Evolutionary conservation across 2,888 invertebrate species (phyloP), one percentile per base, ranked within the genome.

Genomic region (Trissolcus japonicus): DNA sequence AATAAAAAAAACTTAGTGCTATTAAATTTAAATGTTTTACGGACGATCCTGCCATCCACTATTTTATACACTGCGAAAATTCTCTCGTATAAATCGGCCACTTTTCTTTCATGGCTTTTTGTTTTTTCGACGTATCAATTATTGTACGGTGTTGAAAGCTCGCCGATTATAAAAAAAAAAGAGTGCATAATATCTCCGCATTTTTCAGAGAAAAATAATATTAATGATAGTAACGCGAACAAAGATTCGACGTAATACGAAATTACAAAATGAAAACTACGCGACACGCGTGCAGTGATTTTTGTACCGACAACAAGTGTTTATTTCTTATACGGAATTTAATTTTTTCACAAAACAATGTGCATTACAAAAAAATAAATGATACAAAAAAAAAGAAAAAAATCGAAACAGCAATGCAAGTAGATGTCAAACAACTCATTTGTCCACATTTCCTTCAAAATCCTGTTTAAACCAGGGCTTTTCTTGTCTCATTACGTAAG

Each of bases 331-430:
- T 83, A 87, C 83, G 88, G 87, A 88, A 88, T 88, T 88, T 88
- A 89, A 89, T 89, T 89, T 89, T 89, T 89, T 89, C 89, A 89
- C 89, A 88, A 88, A 88, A 88, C 63, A 86, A 89, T 89, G 87
- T 89, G 89, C 89, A 89, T 89, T 88, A 87, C 86, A 88, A 88
- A 87, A 51, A 88, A 88, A 88, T 87, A 89, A 88, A 88, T 83
- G 78, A 85, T 84, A 82, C 83, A 88, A 89, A 88, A 89, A 35
- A 35, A 35, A 35, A 35, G 35, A 35, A 35, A 35, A 65, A 88
- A 88, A 88, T 86, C 82, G 86, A 83, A 88, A 88, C 88, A 88
- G 67, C 77, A 77, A 76, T 54, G 51, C 55, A 76, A 66, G 25
- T 51, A 11, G 48, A 51, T 67, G 62, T 67, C 19, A 19, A 66